Base-by-base conservation (phyloP, 2,797 vertebrate species). In the Danio aesculapii region DNA sequence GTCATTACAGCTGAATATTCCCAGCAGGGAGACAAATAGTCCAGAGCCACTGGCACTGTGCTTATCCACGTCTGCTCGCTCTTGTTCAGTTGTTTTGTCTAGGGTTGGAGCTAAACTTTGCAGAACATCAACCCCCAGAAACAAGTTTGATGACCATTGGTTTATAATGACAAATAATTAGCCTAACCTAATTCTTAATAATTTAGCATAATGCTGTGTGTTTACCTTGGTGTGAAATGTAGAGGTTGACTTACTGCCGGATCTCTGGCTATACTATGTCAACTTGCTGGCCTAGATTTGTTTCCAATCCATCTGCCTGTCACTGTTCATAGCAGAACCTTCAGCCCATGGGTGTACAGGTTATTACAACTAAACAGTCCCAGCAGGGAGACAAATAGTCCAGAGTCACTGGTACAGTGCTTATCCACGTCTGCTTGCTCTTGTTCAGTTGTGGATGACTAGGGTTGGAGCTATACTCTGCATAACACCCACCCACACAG, bases 291-390 rank as follows among this genome's bases (percentile, higher is more conserved):
- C 41, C 16, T 59, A 53, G 50, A 55, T 77, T 75, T 69, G 12
- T 64, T 72, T 70, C 44, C 2, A 17, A 73, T 71, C 52, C 63
- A 61, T 77, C 67, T 67, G 75, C 69, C 68, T 58, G 62, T 81
- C 73, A 52, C 62, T 44, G 61, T 44, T 47, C 59, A 78, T 47
- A 66, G 55, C n/a, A 19, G 41, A 83, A 78, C 63, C 50, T 21
- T 30, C 19, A 71, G 68, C 68, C 73, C 58, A 11, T 30, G 63
- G 57, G n/a, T 59, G 59, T 59, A 47, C 58, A 41, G 64, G 64
- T 76, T 41, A 59, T 79, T 19, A 71, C 55, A 43, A 30, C n/a
- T 17, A 13, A 59, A 78, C 39, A 66, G 49, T 72, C 19, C 19
- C 72, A 73, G 67, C 30, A 73, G 63, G 77, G 75, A 39, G 5